A percentile compares a stretch with the other conserved stretches of the same genome.
These are phyloP conservation scores for Uria aalge DNA, from an alignment of 2,113 vertebrate genomes.

Conservation along the genomic window DNA sequence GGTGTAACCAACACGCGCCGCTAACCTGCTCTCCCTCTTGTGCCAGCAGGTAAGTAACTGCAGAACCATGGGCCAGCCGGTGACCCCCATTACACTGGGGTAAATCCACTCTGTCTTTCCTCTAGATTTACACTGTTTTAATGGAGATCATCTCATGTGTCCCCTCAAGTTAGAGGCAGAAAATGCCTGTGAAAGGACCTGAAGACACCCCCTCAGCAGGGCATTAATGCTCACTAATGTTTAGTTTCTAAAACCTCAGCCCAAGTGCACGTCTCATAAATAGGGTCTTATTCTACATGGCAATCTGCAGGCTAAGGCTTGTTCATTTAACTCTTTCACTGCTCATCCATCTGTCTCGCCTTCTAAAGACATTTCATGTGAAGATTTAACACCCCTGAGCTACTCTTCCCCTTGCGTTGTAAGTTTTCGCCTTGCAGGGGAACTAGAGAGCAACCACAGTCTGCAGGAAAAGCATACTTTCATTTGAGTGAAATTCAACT, in stretches of 20 bases:
- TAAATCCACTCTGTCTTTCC: neutral
- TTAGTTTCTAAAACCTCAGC: neutral
- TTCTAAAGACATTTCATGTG: neutral
- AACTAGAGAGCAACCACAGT: neutral
- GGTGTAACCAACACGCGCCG: accelerated
- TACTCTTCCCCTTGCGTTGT: neutral
- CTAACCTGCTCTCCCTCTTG: neutral
- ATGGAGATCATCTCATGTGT: neutral
- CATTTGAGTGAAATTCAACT: neutral
- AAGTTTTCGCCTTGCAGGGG: neutral
- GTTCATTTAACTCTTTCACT: neutral
- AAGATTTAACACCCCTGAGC: neutral
- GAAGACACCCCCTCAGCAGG: neutral
- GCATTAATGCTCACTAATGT: neutral
- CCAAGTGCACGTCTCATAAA: neutral
- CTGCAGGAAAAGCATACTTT: neutral
- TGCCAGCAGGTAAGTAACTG: neutral
- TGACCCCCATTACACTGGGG: neutral
- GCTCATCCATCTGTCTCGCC: neutral
- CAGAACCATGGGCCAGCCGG: neutral
- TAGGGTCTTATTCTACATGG: neutral
- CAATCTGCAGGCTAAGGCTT: neutral
- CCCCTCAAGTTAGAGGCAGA: neutral
- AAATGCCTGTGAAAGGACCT: neutral
- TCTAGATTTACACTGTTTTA: neutral